Conservation (phyloP, 2,888 invertebrate genomes). For the Pachydiplax longipennis region DNA sequence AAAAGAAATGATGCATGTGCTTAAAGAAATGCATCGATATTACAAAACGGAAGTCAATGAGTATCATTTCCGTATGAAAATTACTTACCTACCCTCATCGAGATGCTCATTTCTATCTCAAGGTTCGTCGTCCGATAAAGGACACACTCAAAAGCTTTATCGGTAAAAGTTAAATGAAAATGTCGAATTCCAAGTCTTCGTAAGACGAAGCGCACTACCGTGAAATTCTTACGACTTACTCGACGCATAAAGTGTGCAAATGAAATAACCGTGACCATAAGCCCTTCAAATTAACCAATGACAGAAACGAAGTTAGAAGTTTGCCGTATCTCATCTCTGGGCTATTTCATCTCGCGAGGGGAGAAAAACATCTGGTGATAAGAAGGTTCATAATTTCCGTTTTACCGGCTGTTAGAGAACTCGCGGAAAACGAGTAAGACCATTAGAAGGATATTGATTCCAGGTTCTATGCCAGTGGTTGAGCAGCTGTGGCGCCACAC, state of each 20-base stretch:
- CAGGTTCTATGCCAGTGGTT: too few relatives aligned
- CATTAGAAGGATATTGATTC: background rate
- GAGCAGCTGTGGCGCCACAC: too few relatives aligned
- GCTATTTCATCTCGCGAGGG: background rate
- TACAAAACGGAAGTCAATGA: background rate
- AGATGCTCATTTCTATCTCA: background rate
- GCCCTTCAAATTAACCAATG: background rate
- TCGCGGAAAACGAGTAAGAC: background rate
- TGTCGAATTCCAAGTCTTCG: background rate
- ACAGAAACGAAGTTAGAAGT: background rate
- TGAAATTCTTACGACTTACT: background rate
- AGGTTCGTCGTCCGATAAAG: background rate
- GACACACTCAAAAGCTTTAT: background rate
- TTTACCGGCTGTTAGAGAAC: background rate
- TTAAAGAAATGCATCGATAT: too few relatives aligned
- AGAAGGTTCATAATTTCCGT: background rate
- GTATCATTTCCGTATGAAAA: background rate
- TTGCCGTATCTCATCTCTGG: background rate
- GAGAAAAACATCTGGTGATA: background rate
- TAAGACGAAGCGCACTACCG: background rate
- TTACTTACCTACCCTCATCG: background rate
- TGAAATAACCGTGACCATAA: background rate
- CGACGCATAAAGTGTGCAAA: background rate
- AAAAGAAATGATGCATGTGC: too few relatives aligned
- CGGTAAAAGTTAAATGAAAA: background rate